These are phyloP conservation scores for Clivina fossor DNA, from an alignment of 2,888 invertebrate species.

Conservation along the genomic window DNA sequence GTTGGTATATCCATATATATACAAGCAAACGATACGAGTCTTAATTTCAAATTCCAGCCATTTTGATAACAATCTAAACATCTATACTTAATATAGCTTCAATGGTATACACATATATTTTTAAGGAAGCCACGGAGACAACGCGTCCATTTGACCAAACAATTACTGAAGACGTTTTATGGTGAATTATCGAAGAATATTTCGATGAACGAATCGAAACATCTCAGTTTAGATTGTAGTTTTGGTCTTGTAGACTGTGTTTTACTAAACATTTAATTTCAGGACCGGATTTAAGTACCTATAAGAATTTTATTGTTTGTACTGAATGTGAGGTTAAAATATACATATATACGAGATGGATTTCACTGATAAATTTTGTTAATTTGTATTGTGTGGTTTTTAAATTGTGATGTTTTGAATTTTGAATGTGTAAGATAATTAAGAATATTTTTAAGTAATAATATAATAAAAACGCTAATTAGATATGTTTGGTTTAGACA, in stretches of 20 bases:
- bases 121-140: conserved; percentile 7
- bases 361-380: too few relatives aligned
- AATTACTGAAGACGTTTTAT: not conserved
- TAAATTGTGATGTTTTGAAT: not conserved
- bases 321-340: not conserved
- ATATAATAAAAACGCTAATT: too few relatives aligned
- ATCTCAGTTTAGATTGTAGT: conserved; percentile 16
- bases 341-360: too few relatives aligned
- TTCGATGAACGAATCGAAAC: not conserved
- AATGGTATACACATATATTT: conserved; percentile 25
- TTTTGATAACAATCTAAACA: conserved; percentile 30
- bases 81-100: conserved; percentile 32
- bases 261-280: conserved; percentile 16
- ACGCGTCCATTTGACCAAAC: conserved; percentile 6
- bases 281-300: conserved; percentile 1
- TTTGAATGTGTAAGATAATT: too few relatives aligned
- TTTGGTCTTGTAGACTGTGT: too few relatives aligned
- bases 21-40: conserved; percentile 17
- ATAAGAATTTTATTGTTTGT: not conserved
- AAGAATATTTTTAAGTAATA: too few relatives aligned
- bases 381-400: not conserved
- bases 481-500: too few relatives aligned
- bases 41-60: conserved; percentile 32
- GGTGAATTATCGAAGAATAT: not conserved
- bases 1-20: not conserved